These are phyloP conservation scores for Pseudomyrmex pallidus DNA, from an alignment of 1,140 invertebrate species.

Conservation along the genomic window DNA sequence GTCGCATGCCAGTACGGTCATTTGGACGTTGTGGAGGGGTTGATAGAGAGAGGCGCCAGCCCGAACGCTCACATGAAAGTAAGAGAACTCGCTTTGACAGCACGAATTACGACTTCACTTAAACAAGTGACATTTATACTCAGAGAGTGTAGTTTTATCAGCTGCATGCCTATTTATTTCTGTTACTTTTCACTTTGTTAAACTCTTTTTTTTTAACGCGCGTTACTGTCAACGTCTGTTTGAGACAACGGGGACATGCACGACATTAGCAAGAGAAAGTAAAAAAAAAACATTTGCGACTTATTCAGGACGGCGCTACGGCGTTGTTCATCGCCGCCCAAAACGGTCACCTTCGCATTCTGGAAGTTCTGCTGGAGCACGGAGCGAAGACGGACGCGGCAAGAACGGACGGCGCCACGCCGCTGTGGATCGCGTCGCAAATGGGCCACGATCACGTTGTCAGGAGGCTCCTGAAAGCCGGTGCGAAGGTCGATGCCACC, in stretches of 20 bases:
- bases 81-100: conserved; percentile 43
- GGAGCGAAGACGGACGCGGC: conserved; percentile 90
- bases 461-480: conserved; percentile 90
- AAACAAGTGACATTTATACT: neutral
- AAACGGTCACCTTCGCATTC: conserved; percentile 93
- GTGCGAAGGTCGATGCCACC: conserved; percentile 92
- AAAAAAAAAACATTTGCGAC: conserved; percentile 17
- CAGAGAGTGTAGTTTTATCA: neutral
- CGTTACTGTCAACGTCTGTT: neutral
- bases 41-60: conserved; percentile 92
- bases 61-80: conserved; percentile 95
- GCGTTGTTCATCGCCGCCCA: conserved; percentile 95
- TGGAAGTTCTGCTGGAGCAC: conserved; percentile 88
- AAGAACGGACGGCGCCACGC: conserved; percentile 93
- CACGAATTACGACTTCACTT: no score
- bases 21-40: conserved; percentile 92
- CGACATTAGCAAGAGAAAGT: conserved; percentile 20
- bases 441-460: conserved; percentile 95
- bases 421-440: conserved; percentile 97
- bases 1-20: conserved; percentile 97
- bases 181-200: no score
- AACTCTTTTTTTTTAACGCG: no score
- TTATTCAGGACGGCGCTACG: conserved; percentile 91
- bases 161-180: no score
- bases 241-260: neutral